Base-by-base conservation (phyloP, 2,888 invertebrate species). In the Nomada ruficornis region DNA sequence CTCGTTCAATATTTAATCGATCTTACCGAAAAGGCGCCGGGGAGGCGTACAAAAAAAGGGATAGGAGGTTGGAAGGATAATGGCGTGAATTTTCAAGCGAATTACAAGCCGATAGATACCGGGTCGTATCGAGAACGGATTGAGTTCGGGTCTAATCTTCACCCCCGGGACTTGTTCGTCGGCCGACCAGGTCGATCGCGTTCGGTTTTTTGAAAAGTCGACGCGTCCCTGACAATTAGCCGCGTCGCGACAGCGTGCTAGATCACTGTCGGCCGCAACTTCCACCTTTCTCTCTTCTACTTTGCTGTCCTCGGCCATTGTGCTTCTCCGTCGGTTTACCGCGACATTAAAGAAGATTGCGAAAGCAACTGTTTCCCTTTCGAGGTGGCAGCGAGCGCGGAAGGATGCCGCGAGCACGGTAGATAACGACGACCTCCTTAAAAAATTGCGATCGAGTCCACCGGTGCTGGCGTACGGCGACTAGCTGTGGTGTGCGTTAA, bases 21-120 rank as follows among this genome's bases (percentile, higher is more conserved):
- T 82, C 57, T 62, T 18, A 52, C 36, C 44, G 71, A 71, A 44
- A 63, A 72, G 76, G 87, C 77, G 85, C 78, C 83, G 88, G 79
- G 80, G 69, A 4, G 18, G 36, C 47, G 15, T 47, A 64, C 36
- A 80, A 65, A 69, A 65, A 62, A 55, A 73, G 75, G 65, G n/a
- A 47, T 62, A 20, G 9, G 2, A 29, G 47, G 79, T 60, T 75
- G 57, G 72, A 67, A 42, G 64, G 80, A 85, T 90, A 88, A 90
- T 89, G 85, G 89, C 86, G 85, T 88, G 88, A 89, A 90, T 89
- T 88, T 87, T 85, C 84, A 84, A 87, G 80, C 84, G 70, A 63
- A 69, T 79, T 75, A 73, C 65, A 42, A 62, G 75, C 64, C 55
- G 78, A 86, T 79, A 77, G 73, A 59, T 70, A 62, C 84, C 78